A percentile compares a stretch with the other conserved stretches of the same genome.
phyloP scores from a whole-genome alignment of 2,888 invertebrate species.

The Ephialtes manifestator region DNA sequence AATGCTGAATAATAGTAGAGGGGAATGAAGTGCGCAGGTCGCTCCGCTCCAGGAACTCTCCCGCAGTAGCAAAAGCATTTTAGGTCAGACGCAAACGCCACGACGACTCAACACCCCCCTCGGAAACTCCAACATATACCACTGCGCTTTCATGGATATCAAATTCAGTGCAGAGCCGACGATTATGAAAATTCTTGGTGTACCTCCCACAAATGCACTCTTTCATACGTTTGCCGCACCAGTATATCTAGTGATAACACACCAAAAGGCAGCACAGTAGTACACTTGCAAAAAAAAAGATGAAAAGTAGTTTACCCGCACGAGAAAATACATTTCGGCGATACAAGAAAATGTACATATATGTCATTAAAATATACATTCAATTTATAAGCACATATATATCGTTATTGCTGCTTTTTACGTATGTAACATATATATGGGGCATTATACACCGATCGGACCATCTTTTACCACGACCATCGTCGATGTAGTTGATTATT shows the following conservation, averaged over 20 bases:
- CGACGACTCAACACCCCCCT: constrained; percentile 33
- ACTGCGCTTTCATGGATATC: constrained; percentile 18
- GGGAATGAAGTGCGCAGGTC: constrained; percentile 55
- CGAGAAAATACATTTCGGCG: background rate
- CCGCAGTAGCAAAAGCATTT: constrained; percentile 70
- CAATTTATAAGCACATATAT: no score
- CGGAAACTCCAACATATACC: constrained; percentile 15
- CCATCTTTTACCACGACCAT: no score
- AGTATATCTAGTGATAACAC: background rate
- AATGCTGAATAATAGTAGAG: constrained; percentile 71
- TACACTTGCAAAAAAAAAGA: background rate
- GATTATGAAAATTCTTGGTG: constrained; percentile 35
- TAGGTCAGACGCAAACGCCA: constrained; percentile 71
- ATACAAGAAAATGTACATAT: no score
- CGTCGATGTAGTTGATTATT: no score
- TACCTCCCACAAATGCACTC: background rate
- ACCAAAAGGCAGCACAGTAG: background rate
- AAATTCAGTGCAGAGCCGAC: constrained; percentile 13
- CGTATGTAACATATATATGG: no score
- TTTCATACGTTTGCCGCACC: background rate
- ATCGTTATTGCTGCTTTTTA: no score
- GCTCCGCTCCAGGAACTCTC: constrained; percentile 30
- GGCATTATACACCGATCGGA: no score
- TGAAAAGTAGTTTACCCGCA: background rate
- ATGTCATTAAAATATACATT: no score